Evolutionary conservation across 64 coral and sea anemone species (phyloP).

Genomic region (Stylophora pistillata): DNA sequence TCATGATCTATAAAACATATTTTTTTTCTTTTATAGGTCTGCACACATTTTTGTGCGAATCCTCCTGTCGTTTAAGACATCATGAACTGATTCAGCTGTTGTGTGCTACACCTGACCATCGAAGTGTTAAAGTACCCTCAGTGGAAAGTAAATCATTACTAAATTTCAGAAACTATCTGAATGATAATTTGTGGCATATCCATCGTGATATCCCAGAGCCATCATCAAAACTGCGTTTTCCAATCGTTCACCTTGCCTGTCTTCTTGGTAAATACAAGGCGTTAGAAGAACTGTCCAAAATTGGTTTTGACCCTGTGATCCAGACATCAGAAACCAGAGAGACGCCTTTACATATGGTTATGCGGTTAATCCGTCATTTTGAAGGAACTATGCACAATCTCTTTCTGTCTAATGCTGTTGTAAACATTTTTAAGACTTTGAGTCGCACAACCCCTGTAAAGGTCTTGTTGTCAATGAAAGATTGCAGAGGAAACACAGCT

Average conservation of each 20-base stretch:
- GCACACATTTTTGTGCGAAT: neutral
- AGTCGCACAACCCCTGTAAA: neutral
- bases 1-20: neutral
- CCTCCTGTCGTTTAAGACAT: neutral
- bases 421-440: neutral
- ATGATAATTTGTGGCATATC: neutral
- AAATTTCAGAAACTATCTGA: neutral
- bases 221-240: neutral
- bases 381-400: neutral
- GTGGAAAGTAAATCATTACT: neutral
- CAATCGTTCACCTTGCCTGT: conserved; percentile 3
- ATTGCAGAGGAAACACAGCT: conserved; percentile 6
- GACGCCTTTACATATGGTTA: neutral
- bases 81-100: conserved; percentile 14
- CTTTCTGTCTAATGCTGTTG: neutral
- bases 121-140: neutral
- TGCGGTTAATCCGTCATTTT: neutral
- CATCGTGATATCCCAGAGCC: neutral
- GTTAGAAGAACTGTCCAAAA: neutral
- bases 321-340: neutral
- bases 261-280: conserved; percentile 4
- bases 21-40: neutral
- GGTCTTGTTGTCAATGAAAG: conserved; percentile 4
- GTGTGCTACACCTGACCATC: conserved; percentile 17
- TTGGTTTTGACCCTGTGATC: conserved; percentile 5